Evolutionary conservation across 2,797 vertebrate species (phyloP), one percentile per base, ranked within the genome.

Genomic region (Xenopus petersii): DNA sequence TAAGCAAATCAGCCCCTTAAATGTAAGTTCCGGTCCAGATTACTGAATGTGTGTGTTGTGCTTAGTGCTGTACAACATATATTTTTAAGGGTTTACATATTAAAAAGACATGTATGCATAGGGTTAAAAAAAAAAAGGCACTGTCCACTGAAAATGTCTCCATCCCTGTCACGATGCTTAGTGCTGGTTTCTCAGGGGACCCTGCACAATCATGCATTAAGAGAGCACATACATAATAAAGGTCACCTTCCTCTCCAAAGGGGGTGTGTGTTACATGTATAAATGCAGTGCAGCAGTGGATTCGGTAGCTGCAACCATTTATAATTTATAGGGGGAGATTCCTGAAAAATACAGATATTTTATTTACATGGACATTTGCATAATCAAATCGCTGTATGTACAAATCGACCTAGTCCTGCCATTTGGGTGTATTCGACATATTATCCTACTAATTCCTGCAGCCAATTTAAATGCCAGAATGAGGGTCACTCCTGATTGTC

Each of bases 161-260:
- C 49, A 63, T 13, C 26, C 5, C 12, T 33, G 10, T 5, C 4
- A 24, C 16, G 30, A 63, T 62, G 60, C 16, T 15, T 33, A 33
- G 60, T 36, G 17, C 36, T 4, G 21, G n/a, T 7, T 36, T 55
- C n/a, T 56, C 55, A 56, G 10, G n/a, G 61, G 13, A 12, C 26
- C 30, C 15, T 55, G 48, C n/a, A 8, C 56, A 60, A 17, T 13
- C 64, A 61, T 62, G 46, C 42, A 63, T 71, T 49, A 49, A 36
- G 2, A 24, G 5, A 64, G 8, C 9, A 15, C 12, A 65, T 33
- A 62, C 56, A 51, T 12, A 21, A 51, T 55, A 72, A 56, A 72
- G 62, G 62, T 72, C 61, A 64, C 8, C 59, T 61, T 17, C 59
- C 24, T 3, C 21, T 24, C 24, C 5, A 30, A 26, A 61, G 10